A percentile compares a stretch with the other conserved stretches of the same genome.
These are phyloP conservation scores for Brachionus koreanus DNA, from an alignment of 1,140 invertebrate genomes.

Conservation along the genomic window DNA sequence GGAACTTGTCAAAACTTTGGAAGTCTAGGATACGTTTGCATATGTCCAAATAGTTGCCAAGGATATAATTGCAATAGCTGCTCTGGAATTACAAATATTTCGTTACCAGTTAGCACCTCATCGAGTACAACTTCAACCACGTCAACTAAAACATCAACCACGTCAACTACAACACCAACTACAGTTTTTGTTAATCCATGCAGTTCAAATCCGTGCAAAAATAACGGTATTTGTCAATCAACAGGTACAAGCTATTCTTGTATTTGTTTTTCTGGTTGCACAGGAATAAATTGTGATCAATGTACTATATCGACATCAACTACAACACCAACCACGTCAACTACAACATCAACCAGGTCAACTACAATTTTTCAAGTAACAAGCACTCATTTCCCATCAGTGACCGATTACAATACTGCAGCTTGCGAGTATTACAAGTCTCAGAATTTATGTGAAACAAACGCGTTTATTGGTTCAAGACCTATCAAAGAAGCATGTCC, in stretches of 20 bases:
- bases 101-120: background rate
- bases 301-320: background rate
- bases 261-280: background rate
- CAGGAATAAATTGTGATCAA: conserved; percentile 6
- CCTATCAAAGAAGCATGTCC: conserved; percentile 5
- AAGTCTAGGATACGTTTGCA: conserved; percentile 4
- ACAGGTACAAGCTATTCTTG: background rate
- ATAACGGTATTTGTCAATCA: background rate
- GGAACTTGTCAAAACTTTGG: conserved; percentile 36
- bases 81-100: background rate
- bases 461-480: background rate
- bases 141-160: background rate
- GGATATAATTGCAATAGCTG: conserved; percentile 15
- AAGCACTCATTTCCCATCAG: background rate
- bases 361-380: too few species aligned
- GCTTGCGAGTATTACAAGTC: background rate
- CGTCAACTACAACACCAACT: background rate
- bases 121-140: background rate
- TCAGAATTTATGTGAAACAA: background rate
- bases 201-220: background rate
- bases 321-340: background rate
- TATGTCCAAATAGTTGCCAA: conserved; percentile 17
- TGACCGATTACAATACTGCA: background rate
- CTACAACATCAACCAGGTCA: background rate
- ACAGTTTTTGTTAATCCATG: background rate